Evolutionary conservation across 2,797 vertebrate genomes (phyloP), one percentile per base, ranked within the genome.

Genomic region (Lithobates pipiens): DNA sequence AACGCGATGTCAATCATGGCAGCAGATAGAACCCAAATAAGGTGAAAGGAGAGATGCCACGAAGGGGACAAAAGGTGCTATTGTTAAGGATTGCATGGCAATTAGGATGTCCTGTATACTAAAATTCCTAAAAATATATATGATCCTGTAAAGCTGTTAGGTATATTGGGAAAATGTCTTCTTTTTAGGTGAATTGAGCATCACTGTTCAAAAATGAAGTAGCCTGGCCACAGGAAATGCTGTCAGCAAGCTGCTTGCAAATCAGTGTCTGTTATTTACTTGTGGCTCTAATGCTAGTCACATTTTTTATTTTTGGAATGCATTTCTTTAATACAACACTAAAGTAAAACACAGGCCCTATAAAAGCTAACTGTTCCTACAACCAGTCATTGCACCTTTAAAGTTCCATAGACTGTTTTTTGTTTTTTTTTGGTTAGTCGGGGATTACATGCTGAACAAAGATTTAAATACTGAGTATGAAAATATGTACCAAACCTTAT

Each of bases 1-100:
- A 46, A 57, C 54, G 54, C 50, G 46, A 70, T 6, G 39, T 76
- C 63, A 74, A 74, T 82, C 80, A 82, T 23, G 50, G 46, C 50
- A 44, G 25, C 18, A 34, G 57, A 29, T 73, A 61, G 70, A 72
- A 71, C 79, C 46, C 46, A 23, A 63, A 72, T 63, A 15, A 46
- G n/a, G 54, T 15, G 11, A 61, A 10, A 10, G 21, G 13, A 61
- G 32, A 36, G 36, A 46, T 61, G 68, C 34, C 36, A 54, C 36
- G 16, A 21, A 27, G 16, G 32, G 23, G 69, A 34, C 46, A 72
- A 8, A 57, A n/a, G 68, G 46, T 8, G 16, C 27, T 61, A 81
- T 36, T 36, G 29, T 71, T 54, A 57, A 10, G 16, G 71, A 15
- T 10, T 11, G 13, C 44, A 46, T 13, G 44, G 44, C 11, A 57